These are phyloP conservation scores for Euwallacea similis DNA, from an alignment of 1,140 invertebrate species.

Conservation along the genomic window DNA sequence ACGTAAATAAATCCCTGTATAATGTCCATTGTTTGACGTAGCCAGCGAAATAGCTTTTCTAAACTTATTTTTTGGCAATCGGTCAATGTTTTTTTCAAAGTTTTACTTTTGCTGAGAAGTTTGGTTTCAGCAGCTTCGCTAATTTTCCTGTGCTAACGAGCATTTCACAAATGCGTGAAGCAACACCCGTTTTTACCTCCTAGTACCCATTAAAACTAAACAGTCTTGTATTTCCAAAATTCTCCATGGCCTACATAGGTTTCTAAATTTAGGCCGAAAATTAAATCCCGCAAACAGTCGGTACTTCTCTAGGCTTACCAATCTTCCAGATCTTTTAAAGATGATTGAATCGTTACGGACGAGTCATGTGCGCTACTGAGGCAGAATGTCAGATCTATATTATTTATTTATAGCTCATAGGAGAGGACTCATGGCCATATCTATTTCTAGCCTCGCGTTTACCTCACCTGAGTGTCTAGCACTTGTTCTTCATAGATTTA, in stretches of 20 bases:
- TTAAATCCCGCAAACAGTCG: background rate
- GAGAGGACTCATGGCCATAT: slow-evolving; percentile 36
- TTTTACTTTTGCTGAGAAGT: background rate
- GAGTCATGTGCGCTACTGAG: slow-evolving; percentile 27
- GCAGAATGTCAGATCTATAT: slow-evolving; percentile 35
- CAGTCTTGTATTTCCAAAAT: background rate
- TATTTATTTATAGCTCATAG: slow-evolving; percentile 36
- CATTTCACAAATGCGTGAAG: too few species aligned
- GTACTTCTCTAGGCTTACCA: background rate
- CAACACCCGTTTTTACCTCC: too few species aligned
- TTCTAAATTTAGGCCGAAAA: background rate
- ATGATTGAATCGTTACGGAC: background rate
- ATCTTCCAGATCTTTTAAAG: too few species aligned
- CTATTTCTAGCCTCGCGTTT: slow-evolving; percentile 34
- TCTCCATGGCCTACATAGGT: background rate
- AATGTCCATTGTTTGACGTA: slow-evolving; percentile 9
- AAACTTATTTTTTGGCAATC: slow-evolving; percentile 8
- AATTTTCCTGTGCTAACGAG: too few species aligned
- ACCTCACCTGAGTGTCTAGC: slow-evolving; percentile 35
- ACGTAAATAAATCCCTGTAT: background rate
- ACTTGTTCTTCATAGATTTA: slow-evolving; percentile 29
- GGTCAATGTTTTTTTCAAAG: background rate
- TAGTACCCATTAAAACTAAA: too few species aligned
- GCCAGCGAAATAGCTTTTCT: slow-evolving; percentile 3
- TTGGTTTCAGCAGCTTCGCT: background rate